Percentiles rank a stretch among this genome's conserved stretches.
These are phyloP conservation scores for Emys orbicularis DNA, from an alignment of 2,797 vertebrate genomes.

Conservation along the genomic window DNA sequence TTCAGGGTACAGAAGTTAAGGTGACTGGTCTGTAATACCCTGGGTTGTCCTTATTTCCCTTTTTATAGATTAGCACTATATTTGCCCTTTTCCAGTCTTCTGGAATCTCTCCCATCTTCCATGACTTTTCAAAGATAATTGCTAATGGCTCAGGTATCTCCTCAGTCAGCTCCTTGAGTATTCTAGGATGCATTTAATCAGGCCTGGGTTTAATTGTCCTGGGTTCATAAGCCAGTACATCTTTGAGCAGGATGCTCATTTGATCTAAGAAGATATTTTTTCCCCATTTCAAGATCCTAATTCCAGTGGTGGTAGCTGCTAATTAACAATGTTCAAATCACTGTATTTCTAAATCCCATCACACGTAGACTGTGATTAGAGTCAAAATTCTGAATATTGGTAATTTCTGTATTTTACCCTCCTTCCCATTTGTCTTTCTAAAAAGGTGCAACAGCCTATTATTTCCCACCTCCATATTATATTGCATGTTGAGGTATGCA, in stretches of 20 bases:
- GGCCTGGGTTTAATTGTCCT: not conserved
- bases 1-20: too few species aligned
- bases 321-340: not conserved
- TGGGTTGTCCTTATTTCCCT: too few species aligned
- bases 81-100: too few species aligned
- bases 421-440: not conserved
- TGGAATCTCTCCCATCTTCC: too few species aligned
- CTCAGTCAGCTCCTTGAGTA: too few species aligned
- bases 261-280: not conserved
- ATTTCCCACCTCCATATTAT: not conserved
- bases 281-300: not conserved
- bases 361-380: not conserved
- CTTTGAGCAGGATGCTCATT: not conserved
- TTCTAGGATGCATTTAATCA: too few species aligned
- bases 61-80: too few species aligned
- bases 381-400: not conserved
- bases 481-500: rapidly evolving
- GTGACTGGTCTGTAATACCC: too few species aligned
- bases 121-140: too few species aligned
- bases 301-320: not conserved
- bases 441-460: not conserved
- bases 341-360: rapidly evolving
- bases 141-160: too few species aligned
- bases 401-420: not conserved
- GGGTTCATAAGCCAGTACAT: not conserved